phyloP scores from a whole-genome alignment of 2,113 vertebrate species.

The Paedocypris sp. region DNA sequence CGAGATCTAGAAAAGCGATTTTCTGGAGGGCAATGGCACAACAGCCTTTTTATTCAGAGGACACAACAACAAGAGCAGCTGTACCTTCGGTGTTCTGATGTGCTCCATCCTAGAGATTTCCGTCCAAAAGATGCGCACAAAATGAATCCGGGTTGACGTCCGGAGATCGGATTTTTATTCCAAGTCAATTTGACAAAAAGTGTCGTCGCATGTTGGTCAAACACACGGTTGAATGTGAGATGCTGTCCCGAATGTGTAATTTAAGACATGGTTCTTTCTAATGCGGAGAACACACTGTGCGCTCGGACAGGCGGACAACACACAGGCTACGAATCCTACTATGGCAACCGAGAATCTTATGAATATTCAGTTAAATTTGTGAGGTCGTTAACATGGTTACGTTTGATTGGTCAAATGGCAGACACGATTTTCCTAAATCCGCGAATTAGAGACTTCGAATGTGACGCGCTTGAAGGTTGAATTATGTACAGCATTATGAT shows the following conservation, averaged over 20 bases:
- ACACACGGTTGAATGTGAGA: neutral
- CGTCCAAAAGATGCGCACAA: slow-evolving; percentile 48
- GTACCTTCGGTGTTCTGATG: slow-evolving; percentile 69
- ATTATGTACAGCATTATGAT: neutral
- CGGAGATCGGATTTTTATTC: neutral
- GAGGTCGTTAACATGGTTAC: neutral
- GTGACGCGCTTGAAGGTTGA: neutral
- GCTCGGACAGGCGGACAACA: neutral
- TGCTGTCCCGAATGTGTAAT: neutral
- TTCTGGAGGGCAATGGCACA: neutral
- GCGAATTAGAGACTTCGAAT: neutral
- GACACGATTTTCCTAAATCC: neutral
- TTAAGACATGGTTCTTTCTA: neutral
- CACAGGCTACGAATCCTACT: neutral
- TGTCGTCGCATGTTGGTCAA: neutral
- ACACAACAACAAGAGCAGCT: neutral
- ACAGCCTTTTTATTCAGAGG: neutral
- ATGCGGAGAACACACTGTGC: neutral
- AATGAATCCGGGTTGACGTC: neutral
- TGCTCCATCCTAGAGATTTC: slow-evolving; percentile 58
- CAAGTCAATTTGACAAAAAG: neutral
- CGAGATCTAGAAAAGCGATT: too few species aligned
- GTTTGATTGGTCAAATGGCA: neutral
- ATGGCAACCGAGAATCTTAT: neutral
- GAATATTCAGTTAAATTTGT: neutral